These are phyloP conservation scores for Ciconia nigra DNA, from an alignment of 2,797 vertebrate genomes.

Conservation along the genomic window DNA sequence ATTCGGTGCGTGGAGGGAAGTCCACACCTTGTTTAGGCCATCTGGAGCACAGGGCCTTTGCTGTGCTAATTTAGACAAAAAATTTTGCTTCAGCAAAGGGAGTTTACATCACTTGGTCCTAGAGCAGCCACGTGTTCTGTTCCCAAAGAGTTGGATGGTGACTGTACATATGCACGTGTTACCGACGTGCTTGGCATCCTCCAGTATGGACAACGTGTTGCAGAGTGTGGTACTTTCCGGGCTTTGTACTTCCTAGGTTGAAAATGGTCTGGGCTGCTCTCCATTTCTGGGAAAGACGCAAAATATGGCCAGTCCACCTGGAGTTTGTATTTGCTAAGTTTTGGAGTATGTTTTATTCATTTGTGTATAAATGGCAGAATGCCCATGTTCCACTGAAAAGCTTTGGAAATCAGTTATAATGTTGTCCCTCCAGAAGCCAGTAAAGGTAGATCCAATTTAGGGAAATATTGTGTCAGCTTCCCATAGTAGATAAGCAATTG, in stretches of 20 bases:
- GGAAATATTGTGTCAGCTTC: neutral
- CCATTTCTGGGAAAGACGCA: neutral
- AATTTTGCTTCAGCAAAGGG: neutral
- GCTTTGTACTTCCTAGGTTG: neutral
- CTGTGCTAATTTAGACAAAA: neutral
- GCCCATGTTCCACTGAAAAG: neutral
- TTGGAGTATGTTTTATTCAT: neutral
- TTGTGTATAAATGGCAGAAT: neutral
- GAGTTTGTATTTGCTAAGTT: neutral
- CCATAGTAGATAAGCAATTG: neutral
- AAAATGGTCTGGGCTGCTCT: neutral
- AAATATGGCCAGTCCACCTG: neutral
- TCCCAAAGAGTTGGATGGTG: neutral
- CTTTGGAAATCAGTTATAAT: neutral
- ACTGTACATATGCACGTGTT: fast-evolving
- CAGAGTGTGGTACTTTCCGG: neutral
- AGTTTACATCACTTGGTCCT: neutral
- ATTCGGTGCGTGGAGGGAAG: neutral
- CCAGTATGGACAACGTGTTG: neutral
- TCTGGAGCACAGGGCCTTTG: neutral
- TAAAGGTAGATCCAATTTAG: neutral
- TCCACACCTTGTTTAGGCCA: neutral
- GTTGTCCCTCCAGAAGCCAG: neutral
- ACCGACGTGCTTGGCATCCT: fast-evolving
- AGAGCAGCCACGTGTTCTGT: neutral